Percentiles rank a stretch among this genome's conserved stretches.
Evolutionary conservation across 1,140 invertebrate genomes (phyloP).

Genomic region (Drosophila ercepeae): DNA sequence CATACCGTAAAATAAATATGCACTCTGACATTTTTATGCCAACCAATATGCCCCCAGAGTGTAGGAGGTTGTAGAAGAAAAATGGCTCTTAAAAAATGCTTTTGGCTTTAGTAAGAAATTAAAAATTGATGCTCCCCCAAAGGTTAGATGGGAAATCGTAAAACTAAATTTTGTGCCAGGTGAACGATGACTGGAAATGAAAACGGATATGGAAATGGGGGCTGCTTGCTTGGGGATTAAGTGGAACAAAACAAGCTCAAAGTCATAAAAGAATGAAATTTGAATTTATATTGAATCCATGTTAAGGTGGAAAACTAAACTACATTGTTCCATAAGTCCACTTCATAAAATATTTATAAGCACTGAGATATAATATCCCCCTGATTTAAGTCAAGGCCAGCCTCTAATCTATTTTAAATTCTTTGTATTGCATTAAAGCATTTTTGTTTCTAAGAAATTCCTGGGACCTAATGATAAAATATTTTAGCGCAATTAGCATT

Average conservation of each 20-base stretch:
- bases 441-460: not conserved
- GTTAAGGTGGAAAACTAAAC: conserved; percentile 7
- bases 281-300: conserved; percentile 41
- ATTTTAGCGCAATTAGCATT: conserved; percentile 20
- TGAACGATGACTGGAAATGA: conserved; percentile 16
- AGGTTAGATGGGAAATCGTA: conserved; percentile 36
- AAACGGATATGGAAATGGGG: not conserved
- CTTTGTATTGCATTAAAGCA: no score
- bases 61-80: conserved; percentile 5
- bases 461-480: not conserved
- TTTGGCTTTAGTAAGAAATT: conserved; percentile 41
- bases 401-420: not conserved
- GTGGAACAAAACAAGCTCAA: not conserved
- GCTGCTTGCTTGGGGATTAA: conserved; percentile 2
- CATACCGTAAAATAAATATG: conserved; percentile 30
- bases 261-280: conserved; percentile 37
- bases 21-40: conserved; percentile 49
- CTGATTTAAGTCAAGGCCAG: not conserved
- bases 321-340: not conserved
- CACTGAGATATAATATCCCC: conserved; percentile 9
- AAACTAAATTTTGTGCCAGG: conserved; percentile 51
- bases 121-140: conserved; percentile 41
- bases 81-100: conserved; percentile 13
- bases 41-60: conserved; percentile 23
- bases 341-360: conserved; percentile 4